Conservation (phyloP, 2,888 invertebrate species). For the Anoplius nigerrimus region DNA sequence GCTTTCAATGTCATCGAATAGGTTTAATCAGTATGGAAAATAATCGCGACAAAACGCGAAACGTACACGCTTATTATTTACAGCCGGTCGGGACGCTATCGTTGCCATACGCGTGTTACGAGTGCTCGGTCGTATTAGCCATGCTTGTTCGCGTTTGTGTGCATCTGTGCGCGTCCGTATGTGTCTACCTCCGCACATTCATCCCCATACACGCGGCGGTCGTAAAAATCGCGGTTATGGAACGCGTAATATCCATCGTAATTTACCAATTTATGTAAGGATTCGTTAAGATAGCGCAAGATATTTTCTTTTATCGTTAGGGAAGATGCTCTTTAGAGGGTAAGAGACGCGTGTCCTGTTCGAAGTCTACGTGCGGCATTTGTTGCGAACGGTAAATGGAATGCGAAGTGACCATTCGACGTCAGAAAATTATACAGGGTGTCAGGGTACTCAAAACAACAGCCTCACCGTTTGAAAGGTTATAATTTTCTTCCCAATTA, state of each 20-base stretch:
- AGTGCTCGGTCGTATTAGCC: background rate
- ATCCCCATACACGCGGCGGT: background rate
- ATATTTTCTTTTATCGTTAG: conserved; percentile 23
- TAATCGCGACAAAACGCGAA: conserved; percentile 10
- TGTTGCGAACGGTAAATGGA: conserved; percentile 44
- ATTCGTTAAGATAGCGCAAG: conserved; percentile 42
- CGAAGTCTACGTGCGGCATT: conserved; percentile 20
- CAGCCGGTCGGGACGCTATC: background rate
- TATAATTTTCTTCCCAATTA: conserved; percentile 49
- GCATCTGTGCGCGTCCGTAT: background rate
- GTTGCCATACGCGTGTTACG: background rate
- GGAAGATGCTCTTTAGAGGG: background rate
- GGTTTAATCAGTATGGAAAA: conserved; percentile 5
- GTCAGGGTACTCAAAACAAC: conserved; percentile 18
- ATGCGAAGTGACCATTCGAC: conserved; percentile 60
- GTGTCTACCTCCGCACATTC: background rate
- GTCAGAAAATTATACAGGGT: conserved; percentile 50
- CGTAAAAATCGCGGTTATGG: conserved; percentile 12
- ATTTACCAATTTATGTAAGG: conserved; percentile 26
- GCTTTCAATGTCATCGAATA: background rate
- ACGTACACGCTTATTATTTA: conserved; percentile 12
- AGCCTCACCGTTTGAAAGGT: conserved; percentile 36
- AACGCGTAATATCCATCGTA: conserved; percentile 16
- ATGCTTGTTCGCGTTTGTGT: background rate
- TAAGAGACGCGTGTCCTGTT: too few species aligned